These are phyloP conservation scores for Pachypanchax playfairii DNA, from an alignment of 2,113 vertebrate species.

Conservation along the genomic window DNA sequence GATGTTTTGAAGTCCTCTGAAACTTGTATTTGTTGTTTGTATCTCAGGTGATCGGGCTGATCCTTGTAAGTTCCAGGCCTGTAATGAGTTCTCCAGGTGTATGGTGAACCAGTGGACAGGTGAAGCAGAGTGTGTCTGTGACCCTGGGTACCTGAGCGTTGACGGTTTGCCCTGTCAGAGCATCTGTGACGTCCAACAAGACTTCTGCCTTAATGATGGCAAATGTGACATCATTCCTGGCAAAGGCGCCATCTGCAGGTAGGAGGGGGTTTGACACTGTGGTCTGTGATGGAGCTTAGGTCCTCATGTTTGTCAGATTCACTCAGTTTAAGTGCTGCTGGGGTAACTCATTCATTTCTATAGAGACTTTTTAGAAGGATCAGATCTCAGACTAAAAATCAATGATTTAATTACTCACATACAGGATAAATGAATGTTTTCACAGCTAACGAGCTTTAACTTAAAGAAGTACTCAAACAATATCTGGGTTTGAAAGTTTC, in stretches of 20 bases:
- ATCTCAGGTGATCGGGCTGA: slow-evolving; percentile 88
- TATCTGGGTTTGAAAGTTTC: too few relatives aligned
- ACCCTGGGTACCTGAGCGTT: slow-evolving; percentile 89
- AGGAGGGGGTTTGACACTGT: slow-evolving; percentile 2
- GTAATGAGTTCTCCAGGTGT: slow-evolving; percentile 91
- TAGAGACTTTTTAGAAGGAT: too few relatives aligned
- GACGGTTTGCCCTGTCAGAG: slow-evolving; percentile 91
- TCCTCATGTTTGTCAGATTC: too few relatives aligned
- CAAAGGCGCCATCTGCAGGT: slow-evolving; percentile 96
- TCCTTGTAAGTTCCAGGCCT: slow-evolving; percentile 96
- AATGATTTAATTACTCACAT: too few relatives aligned
- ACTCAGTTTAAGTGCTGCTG: too few relatives aligned
- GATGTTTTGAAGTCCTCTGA: too few relatives aligned
- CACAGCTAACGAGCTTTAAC: too few relatives aligned
- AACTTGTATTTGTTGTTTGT: background rate
- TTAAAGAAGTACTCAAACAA: too few relatives aligned
- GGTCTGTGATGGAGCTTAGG: too few relatives aligned
- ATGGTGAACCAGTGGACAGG: slow-evolving; percentile 87
- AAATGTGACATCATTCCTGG: slow-evolving; percentile 92
- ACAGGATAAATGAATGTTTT: too few relatives aligned
- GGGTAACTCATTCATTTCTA: too few relatives aligned
- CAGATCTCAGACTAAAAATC: too few relatives aligned
- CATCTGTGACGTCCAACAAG: slow-evolving; percentile 85
- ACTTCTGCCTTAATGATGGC: slow-evolving; percentile 94
- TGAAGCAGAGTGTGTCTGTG: slow-evolving; percentile 91